Evolutionary conservation across 2,113 vertebrate genomes (phyloP).

Genomic region (Procapra przewalskii): DNA sequence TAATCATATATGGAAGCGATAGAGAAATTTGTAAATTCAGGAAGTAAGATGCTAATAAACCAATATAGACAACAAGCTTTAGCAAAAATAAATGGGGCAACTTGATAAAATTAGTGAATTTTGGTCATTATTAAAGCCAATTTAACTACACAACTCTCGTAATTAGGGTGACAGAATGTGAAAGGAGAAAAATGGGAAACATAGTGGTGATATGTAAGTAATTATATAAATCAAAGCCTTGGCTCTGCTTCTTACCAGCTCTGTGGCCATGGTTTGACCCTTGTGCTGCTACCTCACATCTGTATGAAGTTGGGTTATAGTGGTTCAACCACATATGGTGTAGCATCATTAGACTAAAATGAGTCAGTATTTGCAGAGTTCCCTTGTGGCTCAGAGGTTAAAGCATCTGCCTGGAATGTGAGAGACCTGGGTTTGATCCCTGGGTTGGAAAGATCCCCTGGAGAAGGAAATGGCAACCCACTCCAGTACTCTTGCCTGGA

Average conservation of each 20-base stretch:
- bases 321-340: accelerated
- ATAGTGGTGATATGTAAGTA: background rate
- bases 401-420: too few relatives aligned
- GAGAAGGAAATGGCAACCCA: too few relatives aligned
- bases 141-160: background rate
- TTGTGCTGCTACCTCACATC: background rate
- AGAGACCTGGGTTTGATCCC: too few relatives aligned
- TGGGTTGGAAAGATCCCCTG: too few relatives aligned
- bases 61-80: background rate
- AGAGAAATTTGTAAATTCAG: background rate
- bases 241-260: background rate
- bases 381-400: too few relatives aligned
- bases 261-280: background rate
- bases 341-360: background rate
- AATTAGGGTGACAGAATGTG: background rate
- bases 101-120: background rate
- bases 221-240: background rate
- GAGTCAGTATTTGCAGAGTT: background rate
- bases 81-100: background rate
- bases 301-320: background rate
- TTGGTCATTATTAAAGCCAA: background rate
- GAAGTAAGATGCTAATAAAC: background rate
- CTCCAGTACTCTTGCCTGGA: too few relatives aligned
- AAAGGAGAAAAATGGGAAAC: background rate
- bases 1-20: background rate